Evolutionary conservation across 2,888 invertebrate genomes (phyloP).

Genomic region (Chrysolina oricalcia): DNA sequence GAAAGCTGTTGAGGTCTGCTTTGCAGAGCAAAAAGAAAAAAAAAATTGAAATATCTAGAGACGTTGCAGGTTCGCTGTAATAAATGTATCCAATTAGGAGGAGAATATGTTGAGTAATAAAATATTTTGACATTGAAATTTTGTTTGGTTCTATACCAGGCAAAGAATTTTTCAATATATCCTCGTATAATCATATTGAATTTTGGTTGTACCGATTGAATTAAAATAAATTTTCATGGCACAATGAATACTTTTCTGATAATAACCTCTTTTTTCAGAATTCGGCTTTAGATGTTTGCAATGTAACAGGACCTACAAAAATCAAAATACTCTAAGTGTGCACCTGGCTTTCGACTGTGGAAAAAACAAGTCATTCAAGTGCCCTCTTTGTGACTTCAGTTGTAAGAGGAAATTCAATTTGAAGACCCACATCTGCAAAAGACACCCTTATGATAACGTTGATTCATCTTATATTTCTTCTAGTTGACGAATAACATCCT

Average conservation of each 20-base stretch:
- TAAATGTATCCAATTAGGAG: no score
- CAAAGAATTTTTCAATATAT: no score
- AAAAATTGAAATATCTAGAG: no score
- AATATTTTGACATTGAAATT: no score
- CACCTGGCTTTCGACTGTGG: constrained; percentile 56
- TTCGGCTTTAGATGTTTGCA: constrained; percentile 41
- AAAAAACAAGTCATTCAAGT: constrained; percentile 46
- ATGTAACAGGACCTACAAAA: constrained; percentile 56
- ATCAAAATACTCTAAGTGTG: constrained; percentile 48
- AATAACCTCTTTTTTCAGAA: constrained; percentile 23
- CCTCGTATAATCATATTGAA: no score
- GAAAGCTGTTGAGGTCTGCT: no score
- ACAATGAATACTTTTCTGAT: neutral
- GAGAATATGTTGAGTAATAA: no score
- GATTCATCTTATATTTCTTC: neutral
- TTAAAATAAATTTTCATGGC: no score
- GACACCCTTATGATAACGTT: constrained; percentile 23
- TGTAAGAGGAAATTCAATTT: constrained; percentile 51
- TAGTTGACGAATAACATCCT: neutral
- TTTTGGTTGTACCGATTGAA: no score
- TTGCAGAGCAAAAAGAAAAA: no score
- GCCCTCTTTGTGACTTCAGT: constrained; percentile 40
- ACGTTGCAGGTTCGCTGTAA: no score
- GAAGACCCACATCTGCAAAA: constrained; percentile 46
- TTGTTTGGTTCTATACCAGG: no score